Evolutionary conservation across 2,797 vertebrate genomes (phyloP).

Genomic region (Numenius phaeopus): DNA sequence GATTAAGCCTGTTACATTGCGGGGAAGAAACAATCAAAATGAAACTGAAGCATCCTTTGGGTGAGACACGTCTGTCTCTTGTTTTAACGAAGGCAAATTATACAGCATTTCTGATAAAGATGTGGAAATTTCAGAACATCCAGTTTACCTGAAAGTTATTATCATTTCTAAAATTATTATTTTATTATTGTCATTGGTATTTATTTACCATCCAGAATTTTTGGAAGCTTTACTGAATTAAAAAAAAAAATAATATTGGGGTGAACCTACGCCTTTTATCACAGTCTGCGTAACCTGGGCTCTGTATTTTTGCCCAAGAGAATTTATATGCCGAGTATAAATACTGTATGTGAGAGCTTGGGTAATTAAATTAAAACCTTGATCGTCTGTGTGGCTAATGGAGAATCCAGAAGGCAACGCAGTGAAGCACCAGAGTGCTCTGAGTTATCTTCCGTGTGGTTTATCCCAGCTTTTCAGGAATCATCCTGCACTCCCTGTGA

Average conservation of each 20-base stretch:
- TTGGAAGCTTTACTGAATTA: neutral
- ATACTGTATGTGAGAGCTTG: neutral
- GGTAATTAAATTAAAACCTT: neutral
- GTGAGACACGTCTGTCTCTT: neutral
- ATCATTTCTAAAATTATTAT: neutral
- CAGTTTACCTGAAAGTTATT: neutral
- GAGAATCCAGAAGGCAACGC: neutral
- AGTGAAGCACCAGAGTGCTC: neutral
- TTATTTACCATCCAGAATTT: neutral
- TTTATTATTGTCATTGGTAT: neutral
- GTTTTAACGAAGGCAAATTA: neutral
- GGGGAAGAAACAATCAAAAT: neutral
- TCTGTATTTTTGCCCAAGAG: neutral
- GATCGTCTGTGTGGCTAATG: neutral
- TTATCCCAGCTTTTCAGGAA: conserved; percentile 50
- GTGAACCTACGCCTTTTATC: neutral
- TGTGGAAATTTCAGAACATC: neutral
- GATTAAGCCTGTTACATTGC: neutral
- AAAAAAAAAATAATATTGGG: no score
- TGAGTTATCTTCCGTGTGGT: neutral
- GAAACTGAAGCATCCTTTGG: neutral
- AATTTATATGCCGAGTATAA: neutral
- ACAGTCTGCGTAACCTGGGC: neutral
- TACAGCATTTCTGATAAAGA: neutral
- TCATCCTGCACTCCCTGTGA: neutral